Evolutionary conservation across 2,113 vertebrate species (phyloP).

Genomic region (Mesoclemmys tuberculata): DNA sequence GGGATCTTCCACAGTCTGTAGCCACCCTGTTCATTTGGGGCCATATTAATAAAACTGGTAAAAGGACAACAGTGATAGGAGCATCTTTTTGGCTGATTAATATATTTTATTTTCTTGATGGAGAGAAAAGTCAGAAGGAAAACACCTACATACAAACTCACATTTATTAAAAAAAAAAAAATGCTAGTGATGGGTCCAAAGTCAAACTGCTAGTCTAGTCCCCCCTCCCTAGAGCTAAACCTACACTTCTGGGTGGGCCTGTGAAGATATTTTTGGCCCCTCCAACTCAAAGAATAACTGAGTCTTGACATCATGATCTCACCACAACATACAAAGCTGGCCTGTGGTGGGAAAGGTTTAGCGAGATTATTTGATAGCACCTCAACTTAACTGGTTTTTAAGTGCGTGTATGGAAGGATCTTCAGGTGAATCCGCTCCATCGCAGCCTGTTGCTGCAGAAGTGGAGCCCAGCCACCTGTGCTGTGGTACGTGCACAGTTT

Average conservation of each 20-base stretch:
- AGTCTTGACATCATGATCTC: not conserved
- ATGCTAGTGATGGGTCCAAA: not conserved
- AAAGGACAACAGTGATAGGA: not conserved
- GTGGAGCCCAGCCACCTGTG: not conserved
- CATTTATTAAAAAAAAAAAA: not conserved
- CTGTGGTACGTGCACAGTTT: not conserved
- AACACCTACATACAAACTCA: not conserved
- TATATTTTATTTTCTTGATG: not conserved
- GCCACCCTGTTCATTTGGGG: fast-evolving
- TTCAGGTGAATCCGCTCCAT: fast-evolving
- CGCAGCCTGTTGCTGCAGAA: not conserved
- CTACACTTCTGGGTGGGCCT: fast-evolving
- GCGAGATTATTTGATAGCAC: not conserved
- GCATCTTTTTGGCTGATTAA: not conserved
- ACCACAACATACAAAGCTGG: fast-evolving
- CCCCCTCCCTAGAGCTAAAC: not conserved
- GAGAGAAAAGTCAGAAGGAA: not conserved
- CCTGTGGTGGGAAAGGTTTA: not conserved
- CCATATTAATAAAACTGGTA: not conserved
- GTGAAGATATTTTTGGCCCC: not conserved
- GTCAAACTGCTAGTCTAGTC: not conserved
- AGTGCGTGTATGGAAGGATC: fast-evolving
- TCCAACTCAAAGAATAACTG: not conserved
- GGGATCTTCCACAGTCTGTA: not conserved
- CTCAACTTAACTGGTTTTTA: not conserved